Evolutionary conservation across 1,140 invertebrate species (phyloP).

Genomic region (Batillaria attramentaria): DNA sequence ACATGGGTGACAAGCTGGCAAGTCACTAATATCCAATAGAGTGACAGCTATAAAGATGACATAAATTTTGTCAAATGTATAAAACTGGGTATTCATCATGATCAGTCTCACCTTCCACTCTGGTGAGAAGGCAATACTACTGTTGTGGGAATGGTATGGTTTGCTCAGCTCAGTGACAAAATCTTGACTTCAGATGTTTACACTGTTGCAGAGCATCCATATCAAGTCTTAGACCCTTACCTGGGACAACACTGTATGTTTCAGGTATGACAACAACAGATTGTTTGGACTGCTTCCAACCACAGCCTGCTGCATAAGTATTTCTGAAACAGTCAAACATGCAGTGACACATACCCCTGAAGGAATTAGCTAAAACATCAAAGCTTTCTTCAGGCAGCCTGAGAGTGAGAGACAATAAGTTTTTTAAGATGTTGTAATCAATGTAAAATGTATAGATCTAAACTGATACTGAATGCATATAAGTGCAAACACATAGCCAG

Average conservation of each 20-base stretch:
- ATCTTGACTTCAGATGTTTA: not conserved
- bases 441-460: too few relatives aligned
- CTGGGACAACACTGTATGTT: conserved; percentile 90
- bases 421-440: not conserved
- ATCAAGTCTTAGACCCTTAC: conserved; percentile 62
- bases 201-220: not conserved
- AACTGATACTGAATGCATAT: too few relatives aligned
- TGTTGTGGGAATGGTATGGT: not conserved
- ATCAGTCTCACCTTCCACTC: not conserved
- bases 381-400: too few relatives aligned
- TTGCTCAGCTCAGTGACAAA: not conserved
- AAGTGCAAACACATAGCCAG: too few relatives aligned
- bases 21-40: too few relatives aligned
- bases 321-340: conserved; percentile 75
- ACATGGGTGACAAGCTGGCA: not conserved
- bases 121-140: not conserved
- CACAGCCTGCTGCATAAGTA: conserved; percentile 92
- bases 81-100: not conserved
- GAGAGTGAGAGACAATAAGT: too few relatives aligned
- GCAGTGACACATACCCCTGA: not conserved
- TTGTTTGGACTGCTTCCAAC: conserved; percentile 93
- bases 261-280: conserved; percentile 91
- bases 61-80: not conserved
- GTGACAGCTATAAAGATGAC: too few relatives aligned
- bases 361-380: not conserved